Conservation (phyloP, 2,888 invertebrate genomes). For the Deladenus siricidicola region DNA sequence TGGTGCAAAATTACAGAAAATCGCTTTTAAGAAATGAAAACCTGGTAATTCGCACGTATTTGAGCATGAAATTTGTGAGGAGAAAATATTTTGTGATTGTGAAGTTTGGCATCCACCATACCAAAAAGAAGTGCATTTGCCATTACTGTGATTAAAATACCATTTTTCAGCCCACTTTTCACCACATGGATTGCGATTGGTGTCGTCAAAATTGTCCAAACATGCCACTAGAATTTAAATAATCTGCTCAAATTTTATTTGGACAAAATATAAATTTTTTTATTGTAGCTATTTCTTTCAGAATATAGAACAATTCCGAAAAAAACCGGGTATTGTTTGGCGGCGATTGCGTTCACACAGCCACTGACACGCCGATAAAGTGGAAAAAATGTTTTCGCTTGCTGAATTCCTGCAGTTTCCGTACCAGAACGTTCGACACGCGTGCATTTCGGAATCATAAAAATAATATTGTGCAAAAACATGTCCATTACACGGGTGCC, state of each 20-base stretch:
- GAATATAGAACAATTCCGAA: no score
- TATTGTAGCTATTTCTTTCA: no score
- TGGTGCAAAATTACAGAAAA: no score
- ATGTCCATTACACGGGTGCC: slow-evolving; percentile 24
- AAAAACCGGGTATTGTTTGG: neutral
- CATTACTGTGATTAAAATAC: slow-evolving; percentile 37
- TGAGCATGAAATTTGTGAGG: slow-evolving; percentile 12
- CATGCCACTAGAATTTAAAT: slow-evolving; percentile 34
- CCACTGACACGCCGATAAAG: slow-evolving; percentile 47
- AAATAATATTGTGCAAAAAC: slow-evolving; percentile 41
- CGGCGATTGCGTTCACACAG: slow-evolving; percentile 38
- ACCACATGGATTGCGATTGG: slow-evolving; percentile 42
- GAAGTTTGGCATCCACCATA: slow-evolving; percentile 46
- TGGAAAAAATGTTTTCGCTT: slow-evolving; percentile 44
- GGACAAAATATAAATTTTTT: neutral
- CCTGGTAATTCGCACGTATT: slow-evolving; percentile 24
- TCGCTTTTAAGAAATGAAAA: neutral
- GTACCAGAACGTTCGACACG: slow-evolving; percentile 50
- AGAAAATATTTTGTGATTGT: slow-evolving; percentile 45
- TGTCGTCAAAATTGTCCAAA: slow-evolving; percentile 40
- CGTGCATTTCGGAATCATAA: slow-evolving; percentile 34
- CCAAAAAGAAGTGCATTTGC: slow-evolving; percentile 41
- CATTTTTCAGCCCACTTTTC: slow-evolving; percentile 40
- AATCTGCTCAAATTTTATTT: neutral
- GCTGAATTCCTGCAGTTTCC: slow-evolving; percentile 42